These are phyloP conservation scores for Melanocharis versteri DNA, from an alignment of 2,113 vertebrate species.

Conservation along the genomic window DNA sequence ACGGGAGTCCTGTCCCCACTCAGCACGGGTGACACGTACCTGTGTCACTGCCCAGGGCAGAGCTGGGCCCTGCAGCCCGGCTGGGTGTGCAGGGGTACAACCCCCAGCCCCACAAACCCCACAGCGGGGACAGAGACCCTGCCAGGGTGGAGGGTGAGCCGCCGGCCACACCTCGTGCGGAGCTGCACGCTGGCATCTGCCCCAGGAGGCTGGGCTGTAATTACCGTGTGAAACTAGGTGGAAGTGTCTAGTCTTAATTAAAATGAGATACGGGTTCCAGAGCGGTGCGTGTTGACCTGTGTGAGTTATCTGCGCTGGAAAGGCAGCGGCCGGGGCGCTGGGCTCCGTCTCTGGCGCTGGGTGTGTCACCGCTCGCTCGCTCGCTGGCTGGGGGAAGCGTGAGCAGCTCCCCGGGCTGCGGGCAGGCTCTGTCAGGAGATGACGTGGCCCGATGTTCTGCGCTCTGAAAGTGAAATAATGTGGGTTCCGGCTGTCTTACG, in stretches of 20 bases:
- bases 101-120: background rate
- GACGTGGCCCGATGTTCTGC: background rate
- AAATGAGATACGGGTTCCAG: background rate
- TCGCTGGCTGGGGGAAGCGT: background rate
- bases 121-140: accelerated
- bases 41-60: background rate
- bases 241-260: slow-evolving; percentile 4
- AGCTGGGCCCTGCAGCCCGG: background rate
- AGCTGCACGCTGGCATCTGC: background rate
- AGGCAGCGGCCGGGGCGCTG: background rate
- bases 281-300: accelerated
- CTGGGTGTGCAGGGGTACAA: background rate
- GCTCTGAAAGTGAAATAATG: background rate
- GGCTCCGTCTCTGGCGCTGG: accelerated
- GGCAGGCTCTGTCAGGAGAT: background rate
- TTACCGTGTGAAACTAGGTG: background rate
- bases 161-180: background rate
- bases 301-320: background rate
- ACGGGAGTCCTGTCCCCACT: accelerated
- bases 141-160: background rate
- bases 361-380: background rate
- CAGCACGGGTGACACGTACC: accelerated
- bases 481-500: background rate
- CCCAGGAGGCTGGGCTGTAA: background rate
- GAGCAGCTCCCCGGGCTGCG: accelerated